Evolutionary conservation across 2,797 vertebrate genomes (phyloP).

Genomic region (Gadopsis bispinosus): DNA sequence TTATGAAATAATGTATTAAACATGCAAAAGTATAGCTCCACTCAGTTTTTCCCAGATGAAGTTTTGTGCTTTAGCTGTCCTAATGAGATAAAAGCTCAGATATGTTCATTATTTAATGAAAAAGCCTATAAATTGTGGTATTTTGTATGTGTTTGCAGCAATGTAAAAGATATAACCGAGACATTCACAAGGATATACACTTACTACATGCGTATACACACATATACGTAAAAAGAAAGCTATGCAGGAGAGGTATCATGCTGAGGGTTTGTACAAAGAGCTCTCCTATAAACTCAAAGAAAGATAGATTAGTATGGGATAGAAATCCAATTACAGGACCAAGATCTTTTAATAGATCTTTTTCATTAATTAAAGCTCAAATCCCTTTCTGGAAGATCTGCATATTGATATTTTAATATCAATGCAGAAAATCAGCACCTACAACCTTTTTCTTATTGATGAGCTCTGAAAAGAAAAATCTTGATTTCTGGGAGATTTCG

Average conservation of each 20-base stretch:
- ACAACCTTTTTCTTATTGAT: neutral
- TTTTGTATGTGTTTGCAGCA: neutral
- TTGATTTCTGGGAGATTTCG: accelerated
- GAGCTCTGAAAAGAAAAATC: neutral
- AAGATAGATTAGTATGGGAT: neutral
- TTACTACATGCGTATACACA: neutral
- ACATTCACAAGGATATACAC: neutral
- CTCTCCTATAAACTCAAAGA: neutral
- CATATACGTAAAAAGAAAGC: neutral
- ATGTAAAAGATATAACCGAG: neutral
- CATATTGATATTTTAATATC: neutral
- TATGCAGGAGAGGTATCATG: neutral
- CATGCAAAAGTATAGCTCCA: constrained; percentile 19
- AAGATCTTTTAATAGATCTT: neutral
- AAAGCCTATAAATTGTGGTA: neutral
- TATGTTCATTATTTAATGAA: neutral
- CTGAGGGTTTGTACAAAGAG: neutral
- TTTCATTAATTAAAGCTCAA: neutral
- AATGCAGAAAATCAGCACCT: neutral
- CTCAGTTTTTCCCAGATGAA: neutral
- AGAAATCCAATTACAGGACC: neutral
- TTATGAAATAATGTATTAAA: constrained; percentile 43
- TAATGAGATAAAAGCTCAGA: constrained; percentile 24
- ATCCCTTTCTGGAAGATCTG: neutral
- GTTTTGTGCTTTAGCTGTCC: constrained; percentile 28